phyloP scores from a whole-genome alignment of 2,797 vertebrate genomes.

The Tadarida brasiliensis region DNA sequence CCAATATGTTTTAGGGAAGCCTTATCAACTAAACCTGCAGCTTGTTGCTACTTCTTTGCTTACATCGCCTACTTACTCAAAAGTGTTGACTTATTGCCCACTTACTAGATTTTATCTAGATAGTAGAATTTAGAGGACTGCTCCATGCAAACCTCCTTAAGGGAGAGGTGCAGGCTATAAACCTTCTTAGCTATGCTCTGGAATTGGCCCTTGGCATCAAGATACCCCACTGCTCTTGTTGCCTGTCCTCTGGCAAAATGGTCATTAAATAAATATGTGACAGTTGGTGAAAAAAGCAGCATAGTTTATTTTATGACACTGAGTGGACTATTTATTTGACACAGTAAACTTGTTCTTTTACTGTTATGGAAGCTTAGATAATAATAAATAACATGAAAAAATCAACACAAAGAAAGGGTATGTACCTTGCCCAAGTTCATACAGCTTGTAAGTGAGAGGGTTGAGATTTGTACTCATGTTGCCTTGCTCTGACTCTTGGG shows the following conservation, averaged over 20 bases:
- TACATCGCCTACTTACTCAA: too few species aligned
- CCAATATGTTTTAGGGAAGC: not conserved
- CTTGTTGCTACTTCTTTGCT: too few species aligned
- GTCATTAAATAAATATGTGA: not conserved
- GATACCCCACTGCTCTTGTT: too few species aligned
- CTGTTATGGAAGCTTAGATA: not conserved
- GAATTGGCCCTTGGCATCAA: too few species aligned
- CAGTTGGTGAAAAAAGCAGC: not conserved
- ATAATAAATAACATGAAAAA: not conserved
- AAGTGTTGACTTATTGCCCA: too few species aligned
- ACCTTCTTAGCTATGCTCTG: too few species aligned
- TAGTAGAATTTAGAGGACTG: too few species aligned
- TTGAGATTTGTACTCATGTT: not conserved
- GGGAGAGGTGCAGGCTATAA: too few species aligned
- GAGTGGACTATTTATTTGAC: not conserved
- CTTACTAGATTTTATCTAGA: too few species aligned
- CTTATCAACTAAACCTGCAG: too few species aligned
- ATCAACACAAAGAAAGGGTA: not conserved
- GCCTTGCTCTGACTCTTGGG: not conserved
- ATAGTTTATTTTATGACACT: not conserved
- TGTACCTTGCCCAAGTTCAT: not conserved
- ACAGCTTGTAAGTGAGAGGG: not conserved
- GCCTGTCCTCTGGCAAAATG: too few species aligned
- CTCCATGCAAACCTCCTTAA: too few species aligned
- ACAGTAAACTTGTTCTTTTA: not conserved